Percentiles rank a stretch among this genome's conserved stretches.
phyloP scores from a whole-genome alignment of 2,888 invertebrate species.

The Agrochola litura region DNA sequence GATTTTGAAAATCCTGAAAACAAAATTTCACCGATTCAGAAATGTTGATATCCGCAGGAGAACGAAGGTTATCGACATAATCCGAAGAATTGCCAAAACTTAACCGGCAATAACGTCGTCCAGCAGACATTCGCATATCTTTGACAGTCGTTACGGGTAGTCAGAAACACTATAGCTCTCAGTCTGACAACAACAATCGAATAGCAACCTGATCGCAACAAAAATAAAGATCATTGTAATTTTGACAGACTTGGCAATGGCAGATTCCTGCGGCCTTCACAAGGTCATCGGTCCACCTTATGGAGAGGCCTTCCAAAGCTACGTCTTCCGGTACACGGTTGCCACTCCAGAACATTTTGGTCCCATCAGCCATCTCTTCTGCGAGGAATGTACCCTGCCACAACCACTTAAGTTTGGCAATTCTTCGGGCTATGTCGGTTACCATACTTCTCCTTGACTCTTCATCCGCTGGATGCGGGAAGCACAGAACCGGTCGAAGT shows the following conservation, averaged over 20 bases:
- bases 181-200: not conserved
- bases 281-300: not conserved
- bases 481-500: too few relatives aligned
- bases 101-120: not conserved
- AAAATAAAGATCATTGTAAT: not conserved
- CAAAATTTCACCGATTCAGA: not conserved
- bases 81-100: not conserved
- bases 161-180: not conserved
- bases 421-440: too few relatives aligned
- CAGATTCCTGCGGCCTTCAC: not conserved
- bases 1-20: slow-evolving; percentile 81
- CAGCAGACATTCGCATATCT: not conserved
- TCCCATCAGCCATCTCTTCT: too few relatives aligned
- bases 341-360: too few relatives aligned
- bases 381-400: too few relatives aligned
- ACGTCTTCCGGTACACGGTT: too few relatives aligned
- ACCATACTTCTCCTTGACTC: too few relatives aligned
- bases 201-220: not conserved
- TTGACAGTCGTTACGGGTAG: not conserved
- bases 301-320: too few relatives aligned
- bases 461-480: too few relatives aligned
- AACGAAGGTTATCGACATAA: too few relatives aligned
- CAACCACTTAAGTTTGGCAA: too few relatives aligned
- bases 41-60: not conserved
- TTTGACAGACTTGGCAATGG: not conserved